These are phyloP conservation scores for Dendrocincla fuliginosa DNA, from an alignment of 2,797 vertebrate genomes.

Conservation along the genomic window DNA sequence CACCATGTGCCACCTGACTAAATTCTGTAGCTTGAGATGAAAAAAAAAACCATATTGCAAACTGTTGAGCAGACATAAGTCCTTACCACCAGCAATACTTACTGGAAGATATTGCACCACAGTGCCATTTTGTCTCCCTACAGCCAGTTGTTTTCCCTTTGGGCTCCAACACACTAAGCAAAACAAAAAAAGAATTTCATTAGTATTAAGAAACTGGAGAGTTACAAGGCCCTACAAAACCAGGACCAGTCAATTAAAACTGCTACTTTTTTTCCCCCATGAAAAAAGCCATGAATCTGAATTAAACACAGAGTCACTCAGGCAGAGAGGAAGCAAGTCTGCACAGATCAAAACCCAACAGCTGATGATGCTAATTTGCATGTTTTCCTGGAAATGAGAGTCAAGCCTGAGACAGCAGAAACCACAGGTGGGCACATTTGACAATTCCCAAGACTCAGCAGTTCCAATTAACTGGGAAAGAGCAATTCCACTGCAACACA, in stretches of 20 bases:
- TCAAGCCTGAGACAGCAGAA: neutral
- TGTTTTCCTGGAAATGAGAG: neutral
- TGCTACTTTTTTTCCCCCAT: fast-evolving
- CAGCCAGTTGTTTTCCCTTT: slow-evolving; percentile 95
- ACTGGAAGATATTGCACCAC: slow-evolving; percentile 96
- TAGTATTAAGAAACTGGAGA: neutral
- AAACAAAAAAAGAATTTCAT: neutral
- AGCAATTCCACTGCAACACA: neutral
- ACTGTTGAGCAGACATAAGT: neutral
- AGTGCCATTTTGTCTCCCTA: slow-evolving; percentile 90
- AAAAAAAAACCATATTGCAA: neutral
- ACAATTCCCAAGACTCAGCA: neutral
- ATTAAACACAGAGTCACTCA: neutral
- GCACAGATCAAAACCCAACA: neutral
- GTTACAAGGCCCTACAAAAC: neutral
- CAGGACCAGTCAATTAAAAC: neutral
- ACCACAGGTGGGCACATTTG: neutral
- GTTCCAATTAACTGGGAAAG: neutral
- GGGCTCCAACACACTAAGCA: slow-evolving; percentile 95
- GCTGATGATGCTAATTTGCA: neutral
- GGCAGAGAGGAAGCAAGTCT: neutral
- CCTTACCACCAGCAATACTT: slow-evolving; percentile 68
- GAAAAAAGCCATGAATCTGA: neutral
- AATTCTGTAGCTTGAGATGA: neutral
- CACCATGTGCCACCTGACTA: neutral